phyloP scores from a whole-genome alignment of 1,140 invertebrate genomes.

The Bombus difficillimus region DNA sequence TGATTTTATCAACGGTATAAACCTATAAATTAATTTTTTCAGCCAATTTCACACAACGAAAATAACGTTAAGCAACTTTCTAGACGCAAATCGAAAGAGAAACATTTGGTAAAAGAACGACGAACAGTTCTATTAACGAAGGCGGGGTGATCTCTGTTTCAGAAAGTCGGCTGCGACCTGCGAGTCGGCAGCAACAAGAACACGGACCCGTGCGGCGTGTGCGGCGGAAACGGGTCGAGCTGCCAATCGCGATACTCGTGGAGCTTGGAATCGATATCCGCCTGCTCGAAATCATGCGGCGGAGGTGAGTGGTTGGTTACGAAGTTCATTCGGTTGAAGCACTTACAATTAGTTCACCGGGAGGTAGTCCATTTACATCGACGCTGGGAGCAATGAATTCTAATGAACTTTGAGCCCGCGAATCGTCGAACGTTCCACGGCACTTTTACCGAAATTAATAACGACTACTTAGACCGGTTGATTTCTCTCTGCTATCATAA shows the following conservation, averaged over 20 bases:
- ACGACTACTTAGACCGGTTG: conserved; percentile 13
- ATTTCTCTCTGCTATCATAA: background rate
- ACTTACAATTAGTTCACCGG: conserved; percentile 20
- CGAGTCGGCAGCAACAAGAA: conserved; percentile 92
- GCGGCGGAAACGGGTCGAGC: conserved; percentile 93
- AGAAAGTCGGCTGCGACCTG: conserved; percentile 96
- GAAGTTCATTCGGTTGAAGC: conserved; percentile 57
- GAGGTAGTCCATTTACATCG: conserved; percentile 45
- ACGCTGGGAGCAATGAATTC: conserved; percentile 41
- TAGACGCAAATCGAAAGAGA: background rate
- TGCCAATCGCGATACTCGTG: conserved; percentile 93
- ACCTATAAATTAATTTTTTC: conserved; percentile 12
- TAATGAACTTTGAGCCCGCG: conserved; percentile 43
- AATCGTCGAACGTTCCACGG: conserved; percentile 19
- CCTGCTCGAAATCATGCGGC: conserved; percentile 95
- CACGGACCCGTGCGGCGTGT: conserved; percentile 94
- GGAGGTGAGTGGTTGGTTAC: conserved; percentile 88
- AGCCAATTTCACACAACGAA: background rate
- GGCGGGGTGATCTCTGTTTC: conserved; percentile 77
- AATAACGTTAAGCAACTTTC: background rate
- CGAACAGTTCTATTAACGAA: conserved; percentile 57
- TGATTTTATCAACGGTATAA: background rate
- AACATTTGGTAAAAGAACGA: background rate
- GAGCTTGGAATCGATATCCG: conserved; percentile 90
- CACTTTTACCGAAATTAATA: conserved; percentile 44